Evolutionary conservation across 2,888 invertebrate species (phyloP).

Genomic region (Drosophila lacicola): DNA sequence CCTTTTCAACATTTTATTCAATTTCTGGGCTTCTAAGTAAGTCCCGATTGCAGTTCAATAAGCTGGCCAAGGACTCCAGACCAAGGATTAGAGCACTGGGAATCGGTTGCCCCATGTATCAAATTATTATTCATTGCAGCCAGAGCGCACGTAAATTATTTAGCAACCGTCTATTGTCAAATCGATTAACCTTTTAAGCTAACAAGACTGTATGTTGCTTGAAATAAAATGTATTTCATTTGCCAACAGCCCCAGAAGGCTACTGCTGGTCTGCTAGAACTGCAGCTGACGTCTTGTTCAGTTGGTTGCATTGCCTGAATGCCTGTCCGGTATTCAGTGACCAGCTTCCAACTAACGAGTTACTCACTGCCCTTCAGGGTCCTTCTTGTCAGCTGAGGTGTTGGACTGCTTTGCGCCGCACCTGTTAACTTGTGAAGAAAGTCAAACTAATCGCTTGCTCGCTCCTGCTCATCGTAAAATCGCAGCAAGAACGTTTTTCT

Average conservation of each 20-base stretch:
- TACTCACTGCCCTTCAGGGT: constrained; percentile 29
- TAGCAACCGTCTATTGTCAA: constrained; percentile 27
- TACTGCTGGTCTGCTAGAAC: constrained; percentile 11
- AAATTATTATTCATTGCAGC: constrained; percentile 72
- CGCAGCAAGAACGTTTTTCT: not conserved
- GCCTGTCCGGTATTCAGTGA: constrained; percentile 62
- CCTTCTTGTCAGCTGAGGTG: constrained; percentile 36
- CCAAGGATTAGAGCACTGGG: constrained; percentile 50
- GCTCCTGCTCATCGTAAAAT: constrained; percentile 2
- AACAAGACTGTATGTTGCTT: constrained; percentile 20
- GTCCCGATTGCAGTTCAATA: constrained; percentile 75
- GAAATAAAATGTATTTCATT: constrained; percentile 32
- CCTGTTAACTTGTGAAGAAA: constrained; percentile 32
- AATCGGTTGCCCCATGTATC: constrained; percentile 44
- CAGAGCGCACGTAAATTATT: constrained; percentile 52
- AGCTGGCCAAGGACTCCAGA: constrained; percentile 45
- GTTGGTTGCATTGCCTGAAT: constrained; percentile 55
- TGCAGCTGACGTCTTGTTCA: constrained; percentile 52
- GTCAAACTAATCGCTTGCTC: constrained; percentile 1
- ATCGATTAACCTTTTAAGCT: constrained; percentile 30
- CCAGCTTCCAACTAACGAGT: constrained; percentile 32
- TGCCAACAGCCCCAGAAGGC: constrained; percentile 16
- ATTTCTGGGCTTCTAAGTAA: constrained; percentile 54
- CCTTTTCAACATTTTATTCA: constrained; percentile 63
- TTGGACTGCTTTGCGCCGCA: constrained; percentile 28